Base-by-base conservation (phyloP, 2,113 vertebrate genomes). In the Calyptommatus sinebrachiatus region DNA sequence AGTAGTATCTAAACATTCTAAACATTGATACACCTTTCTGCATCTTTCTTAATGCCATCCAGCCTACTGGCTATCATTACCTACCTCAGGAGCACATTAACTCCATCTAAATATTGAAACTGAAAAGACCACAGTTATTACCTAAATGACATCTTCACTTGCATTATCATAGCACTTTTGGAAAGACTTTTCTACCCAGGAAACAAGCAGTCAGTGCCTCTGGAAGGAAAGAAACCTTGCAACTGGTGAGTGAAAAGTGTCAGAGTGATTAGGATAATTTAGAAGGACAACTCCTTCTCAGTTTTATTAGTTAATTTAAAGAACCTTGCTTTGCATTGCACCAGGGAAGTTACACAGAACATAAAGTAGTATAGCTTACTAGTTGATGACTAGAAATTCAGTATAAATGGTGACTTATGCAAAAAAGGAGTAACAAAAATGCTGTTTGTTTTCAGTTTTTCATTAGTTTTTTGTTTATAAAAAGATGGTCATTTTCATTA, bases 231-330 rank as follows among this genome's bases (percentile, higher is more conserved):
- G 21, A 41, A 74, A 12, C 72, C 53, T 61, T 74, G 21, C 35
- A 35, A 62, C 29, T 24, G 71, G 48, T 72, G 26, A 24, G 60
- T 45, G 68, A 68, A 77, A 60, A 28, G 24, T 35, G 12, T 68
- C 65, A 60, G 29, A 57, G 29, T 67, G 53, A 57, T 68, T 50
- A 18, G 10, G 26, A 69, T 31, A 66, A 57, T 69, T n/a, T 26
- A 53, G 69, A 77, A 35, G 29, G 50, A 26, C 22, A 77, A 18
- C 22, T 18, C 18, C 22, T 26, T 60, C 24, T 24, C 22, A 41
- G 22, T 16, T 65, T 78, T n/a, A 78, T 69, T 21, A 35, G 66
- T n/a, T 78, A 41, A 78, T 60, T 69, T 50, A 22, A 77, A 66
- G 26, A 26, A 46, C 66, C 28, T 69, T 69, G 35, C 31, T 21